phyloP scores from a whole-genome alignment of 2,797 vertebrate genomes.

The Acipenser oxyrinchus region DNA sequence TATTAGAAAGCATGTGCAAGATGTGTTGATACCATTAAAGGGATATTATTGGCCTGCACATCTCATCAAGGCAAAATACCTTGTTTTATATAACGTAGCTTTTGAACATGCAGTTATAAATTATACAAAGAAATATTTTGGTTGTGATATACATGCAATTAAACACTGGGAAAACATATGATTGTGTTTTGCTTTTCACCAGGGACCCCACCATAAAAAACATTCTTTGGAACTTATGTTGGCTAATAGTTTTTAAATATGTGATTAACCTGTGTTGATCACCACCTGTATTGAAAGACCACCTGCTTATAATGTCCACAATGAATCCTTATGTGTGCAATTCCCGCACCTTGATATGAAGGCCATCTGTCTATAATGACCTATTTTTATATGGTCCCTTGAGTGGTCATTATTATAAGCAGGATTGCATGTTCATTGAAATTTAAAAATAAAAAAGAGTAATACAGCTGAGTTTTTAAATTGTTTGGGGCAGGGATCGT shows the following conservation, averaged over 20 bases:
- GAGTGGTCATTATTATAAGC: slow-evolving; percentile 64
- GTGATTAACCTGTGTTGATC: slow-evolving; percentile 12
- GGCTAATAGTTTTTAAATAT: no score
- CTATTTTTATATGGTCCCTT: slow-evolving; percentile 51
- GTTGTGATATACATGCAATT: no score
- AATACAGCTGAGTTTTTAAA: slow-evolving; percentile 21
- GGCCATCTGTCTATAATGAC: slow-evolving; percentile 66
- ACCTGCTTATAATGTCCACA: slow-evolving; percentile 58
- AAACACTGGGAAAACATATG: no score
- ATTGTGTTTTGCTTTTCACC: background rate
- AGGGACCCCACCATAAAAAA: slow-evolving; percentile 50
- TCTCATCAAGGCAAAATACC: no score
- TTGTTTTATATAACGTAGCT: background rate
- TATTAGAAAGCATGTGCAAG: no score
- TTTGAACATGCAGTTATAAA: slow-evolving; percentile 3
- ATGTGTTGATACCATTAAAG: no score
- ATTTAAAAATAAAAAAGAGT: background rate
- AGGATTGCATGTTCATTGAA: slow-evolving; percentile 40
- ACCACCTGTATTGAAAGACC: slow-evolving; percentile 59
- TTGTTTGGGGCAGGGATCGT: slow-evolving; percentile 9
- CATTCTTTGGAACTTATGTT: slow-evolving; percentile 37
- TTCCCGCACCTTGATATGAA: slow-evolving; percentile 63
- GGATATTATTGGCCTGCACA: no score
- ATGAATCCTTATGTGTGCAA: slow-evolving; percentile 61
- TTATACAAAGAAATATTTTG: background rate